Evolutionary conservation across 2,888 invertebrate genomes (phyloP), one percentile per base, ranked within the genome.

Genomic region (Proisotoma minuta): DNA sequence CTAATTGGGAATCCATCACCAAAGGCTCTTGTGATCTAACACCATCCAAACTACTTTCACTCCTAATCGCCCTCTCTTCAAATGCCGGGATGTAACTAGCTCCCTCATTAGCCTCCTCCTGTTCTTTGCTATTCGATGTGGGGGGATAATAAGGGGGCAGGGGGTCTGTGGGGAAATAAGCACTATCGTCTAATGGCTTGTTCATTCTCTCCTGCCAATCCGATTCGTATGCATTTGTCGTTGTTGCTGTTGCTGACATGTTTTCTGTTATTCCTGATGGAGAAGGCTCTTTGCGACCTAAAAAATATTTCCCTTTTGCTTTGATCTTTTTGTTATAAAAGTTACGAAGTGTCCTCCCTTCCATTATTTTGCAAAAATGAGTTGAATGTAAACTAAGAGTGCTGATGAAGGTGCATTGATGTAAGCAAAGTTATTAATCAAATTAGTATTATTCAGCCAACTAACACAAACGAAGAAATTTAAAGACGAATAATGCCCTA

Each of bases 151-250:
- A 56, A 18, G 39, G 20, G 27, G 40, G 43, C 34, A 66, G 53
- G 29, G 43, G 50, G 23, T 61, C 65, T 18, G 65, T 65, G 34
- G 67, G 63, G 57, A 64, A 66, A 53, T 57, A 69, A 15, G 59
- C 62, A 26, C 70, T 61, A 60, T 73, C 73, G 3, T 57, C 60
- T 15, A 69, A 54, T 0, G 73, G 70, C 60, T 73, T 71, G 49
- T 73, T 73, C 70, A 73, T 69, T 24, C 71, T 48, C 40, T 70
- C 67, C 43, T 73, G 73, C 73, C 73, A 73, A 58, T 73, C 73
- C 10, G 70, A 68, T 10, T 65, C 39, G 61, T 40, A 34, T 12
- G 18, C 3, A 26, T 26, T 15, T 10, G 28, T 50, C 27, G 29
- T 26, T 5, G 52, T 52, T 26, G 56, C 4, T 4, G 50, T 10